phyloP scores from a whole-genome alignment of 35 echinoderm and acorn worm genomes.

The Ptychodera flava region DNA sequence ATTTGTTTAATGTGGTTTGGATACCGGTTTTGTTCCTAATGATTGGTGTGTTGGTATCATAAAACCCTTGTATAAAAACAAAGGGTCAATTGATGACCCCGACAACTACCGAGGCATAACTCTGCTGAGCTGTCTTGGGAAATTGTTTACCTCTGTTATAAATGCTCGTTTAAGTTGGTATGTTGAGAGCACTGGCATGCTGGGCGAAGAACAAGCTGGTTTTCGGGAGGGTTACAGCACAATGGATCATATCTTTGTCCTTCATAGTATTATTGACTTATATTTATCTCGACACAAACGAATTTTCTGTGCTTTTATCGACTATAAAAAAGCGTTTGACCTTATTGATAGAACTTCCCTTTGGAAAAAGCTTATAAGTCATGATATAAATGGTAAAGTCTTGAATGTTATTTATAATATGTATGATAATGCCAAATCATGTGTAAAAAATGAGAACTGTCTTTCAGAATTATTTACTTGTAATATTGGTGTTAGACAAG shows the following conservation, averaged over 20 bases:
- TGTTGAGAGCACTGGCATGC: slow-evolving; percentile 11
- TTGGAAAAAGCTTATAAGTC: slow-evolving; percentile 40
- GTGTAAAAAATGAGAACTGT: slow-evolving; percentile 25
- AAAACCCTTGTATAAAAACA: slow-evolving; percentile 25
- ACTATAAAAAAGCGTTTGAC: slow-evolving; percentile 61
- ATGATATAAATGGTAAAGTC: slow-evolving; percentile 53
- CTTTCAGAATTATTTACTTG: slow-evolving; percentile 40
- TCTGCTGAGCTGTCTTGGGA: slow-evolving; percentile 8
- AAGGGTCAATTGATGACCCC: slow-evolving; percentile 19
- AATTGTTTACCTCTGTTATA: slow-evolving; percentile 39
- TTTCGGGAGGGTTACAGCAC: slow-evolving; percentile 40
- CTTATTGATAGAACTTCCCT: slow-evolving; percentile 36
- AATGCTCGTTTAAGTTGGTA: slow-evolving; percentile 22
- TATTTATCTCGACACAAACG: slow-evolving; percentile 24
- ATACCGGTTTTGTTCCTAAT: slow-evolving; percentile 6
- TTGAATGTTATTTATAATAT: slow-evolving; percentile 52
- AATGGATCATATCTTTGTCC: slow-evolving; percentile 34
- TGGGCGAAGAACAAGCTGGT: slow-evolving; percentile 43
- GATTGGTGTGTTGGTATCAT: slow-evolving; percentile 17
- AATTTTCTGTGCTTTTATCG: slow-evolving; percentile 56
- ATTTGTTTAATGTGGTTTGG: slow-evolving; percentile 7
- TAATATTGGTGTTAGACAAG: slow-evolving; percentile 55
- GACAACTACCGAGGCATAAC: slow-evolving; percentile 26
- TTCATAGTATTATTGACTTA: slow-evolving; percentile 35
- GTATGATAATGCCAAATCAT: slow-evolving; percentile 53